Conservation (phyloP, 2,797 vertebrate genomes). For the Vireo griseus region DNA sequence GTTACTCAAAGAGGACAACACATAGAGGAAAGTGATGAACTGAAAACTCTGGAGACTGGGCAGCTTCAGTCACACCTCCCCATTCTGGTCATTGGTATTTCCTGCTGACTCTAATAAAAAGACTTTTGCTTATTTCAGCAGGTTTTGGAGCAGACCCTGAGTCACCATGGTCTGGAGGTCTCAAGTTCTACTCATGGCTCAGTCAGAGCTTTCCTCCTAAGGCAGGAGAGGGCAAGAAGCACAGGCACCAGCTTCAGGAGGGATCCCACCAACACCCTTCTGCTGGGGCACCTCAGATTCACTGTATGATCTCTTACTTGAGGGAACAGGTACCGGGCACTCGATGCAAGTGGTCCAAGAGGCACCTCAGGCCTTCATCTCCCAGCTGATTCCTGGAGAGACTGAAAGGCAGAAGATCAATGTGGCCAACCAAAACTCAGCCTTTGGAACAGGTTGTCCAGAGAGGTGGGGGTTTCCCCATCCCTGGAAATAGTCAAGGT, state of each 20-base stretch:
- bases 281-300: background rate
- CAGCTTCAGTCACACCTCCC: background rate
- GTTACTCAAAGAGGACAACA: background rate
- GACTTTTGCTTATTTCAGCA: background rate
- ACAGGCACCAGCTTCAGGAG: background rate
- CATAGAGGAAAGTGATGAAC: background rate
- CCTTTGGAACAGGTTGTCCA: background rate
- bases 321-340: constrained; percentile 72
- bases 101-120: background rate
- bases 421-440: background rate
- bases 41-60: background rate
- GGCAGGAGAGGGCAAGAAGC: background rate
- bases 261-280: background rate
- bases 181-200: background rate
- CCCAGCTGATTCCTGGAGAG: constrained; percentile 81
- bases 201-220: background rate
- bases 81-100: background rate
- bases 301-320: constrained; percentile 72
- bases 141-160: background rate
- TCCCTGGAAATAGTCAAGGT: background rate
- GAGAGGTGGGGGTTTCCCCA: no score
- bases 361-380: constrained; percentile 74
- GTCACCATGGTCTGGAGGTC: background rate
- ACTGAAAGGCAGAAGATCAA: constrained; percentile 65
- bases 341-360: constrained; percentile 72